Percentiles rank a stretch among this genome's conserved stretches.
These are phyloP conservation scores for Acanthosoma haemorrhoidale DNA, from an alignment of 2,888 invertebrate genomes.

Conservation along the genomic window DNA sequence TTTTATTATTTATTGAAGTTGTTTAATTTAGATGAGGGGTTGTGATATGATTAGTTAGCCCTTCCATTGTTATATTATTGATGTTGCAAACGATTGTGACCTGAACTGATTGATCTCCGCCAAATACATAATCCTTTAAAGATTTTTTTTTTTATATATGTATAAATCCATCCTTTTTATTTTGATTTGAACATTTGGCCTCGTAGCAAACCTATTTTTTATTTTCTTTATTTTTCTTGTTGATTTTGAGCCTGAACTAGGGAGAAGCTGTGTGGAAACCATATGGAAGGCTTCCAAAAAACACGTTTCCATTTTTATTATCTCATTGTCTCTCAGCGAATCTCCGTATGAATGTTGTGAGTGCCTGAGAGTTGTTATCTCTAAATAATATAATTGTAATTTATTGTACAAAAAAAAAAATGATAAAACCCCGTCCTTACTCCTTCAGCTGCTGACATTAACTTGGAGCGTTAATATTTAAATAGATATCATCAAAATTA, in stretches of 20 bases:
- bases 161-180: not conserved
- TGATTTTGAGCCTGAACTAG: slow-evolving; percentile 37
- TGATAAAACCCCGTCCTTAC: slow-evolving; percentile 16
- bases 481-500: not conserved
- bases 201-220: slow-evolving; percentile 22
- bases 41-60: slow-evolving; percentile 29
- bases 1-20: not conserved
- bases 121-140: not conserved
- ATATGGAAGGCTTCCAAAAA: slow-evolving; percentile 32
- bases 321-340: slow-evolving; percentile 18
- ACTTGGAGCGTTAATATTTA: not conserved
- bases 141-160: not conserved
- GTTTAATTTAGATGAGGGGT: not conserved
- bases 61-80: not conserved
- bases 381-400: slow-evolving; percentile 15
- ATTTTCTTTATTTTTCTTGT: not conserved
- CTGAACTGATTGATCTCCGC: not conserved
- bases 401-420: slow-evolving; percentile 29
- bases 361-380: slow-evolving; percentile 23
- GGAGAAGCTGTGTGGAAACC: slow-evolving; percentile 37
- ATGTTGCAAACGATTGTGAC: not conserved
- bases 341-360: slow-evolving; percentile 33
- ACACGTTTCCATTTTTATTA: not conserved
- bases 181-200: slow-evolving; percentile 20
- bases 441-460: not conserved